Conservation (phyloP, 2,113 vertebrate genomes). For the Dermatemys mawii region DNA sequence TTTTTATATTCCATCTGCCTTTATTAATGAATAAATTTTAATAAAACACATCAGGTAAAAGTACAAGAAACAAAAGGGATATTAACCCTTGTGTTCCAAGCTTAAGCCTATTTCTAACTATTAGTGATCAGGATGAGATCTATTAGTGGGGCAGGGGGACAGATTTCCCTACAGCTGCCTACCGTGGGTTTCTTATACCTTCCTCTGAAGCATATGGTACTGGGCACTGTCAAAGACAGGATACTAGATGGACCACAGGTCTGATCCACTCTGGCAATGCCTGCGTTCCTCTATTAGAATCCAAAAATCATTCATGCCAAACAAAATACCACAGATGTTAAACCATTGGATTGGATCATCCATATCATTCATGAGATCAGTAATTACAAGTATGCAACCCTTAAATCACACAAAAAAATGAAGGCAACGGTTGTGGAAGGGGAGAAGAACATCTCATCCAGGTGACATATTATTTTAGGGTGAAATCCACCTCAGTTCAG, state of each 20-base stretch:
- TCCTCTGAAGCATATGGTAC: neutral
- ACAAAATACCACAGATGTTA: neutral
- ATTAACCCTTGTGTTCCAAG: neutral
- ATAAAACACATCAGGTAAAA: neutral
- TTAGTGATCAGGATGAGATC: neutral
- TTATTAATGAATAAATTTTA: neutral
- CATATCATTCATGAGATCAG: neutral
- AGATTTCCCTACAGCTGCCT: neutral
- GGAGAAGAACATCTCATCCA: neutral
- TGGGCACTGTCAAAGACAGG: neutral
- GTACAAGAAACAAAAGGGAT: neutral
- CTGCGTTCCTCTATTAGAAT: neutral
- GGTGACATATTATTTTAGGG: neutral
- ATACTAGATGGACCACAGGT: neutral
- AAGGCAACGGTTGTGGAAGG: neutral
- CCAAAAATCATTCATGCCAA: neutral
- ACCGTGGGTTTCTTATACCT: neutral
- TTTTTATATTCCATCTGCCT: neutral
- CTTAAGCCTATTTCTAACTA: neutral
- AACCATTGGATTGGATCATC: neutral
- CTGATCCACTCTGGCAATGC: neutral
- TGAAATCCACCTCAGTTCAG: neutral
- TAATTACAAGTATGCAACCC: neutral
- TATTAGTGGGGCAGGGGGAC: neutral
- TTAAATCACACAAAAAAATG: neutral